These are phyloP conservation scores for Cydia pomonella DNA, from an alignment of 1,140 invertebrate genomes.

Conservation along the genomic window DNA sequence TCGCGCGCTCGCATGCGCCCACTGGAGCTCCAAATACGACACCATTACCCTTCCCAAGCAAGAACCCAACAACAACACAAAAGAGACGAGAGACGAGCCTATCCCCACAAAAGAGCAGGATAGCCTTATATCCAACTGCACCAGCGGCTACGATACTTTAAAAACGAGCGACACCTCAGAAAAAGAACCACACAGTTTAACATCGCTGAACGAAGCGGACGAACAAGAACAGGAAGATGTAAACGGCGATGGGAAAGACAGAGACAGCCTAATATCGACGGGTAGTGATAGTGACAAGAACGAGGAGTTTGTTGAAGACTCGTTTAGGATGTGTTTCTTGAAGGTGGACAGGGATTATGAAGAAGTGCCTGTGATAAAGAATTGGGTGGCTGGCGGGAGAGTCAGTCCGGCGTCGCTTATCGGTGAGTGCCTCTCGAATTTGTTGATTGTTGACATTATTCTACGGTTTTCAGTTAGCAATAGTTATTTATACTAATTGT, in stretches of 20 bases:
- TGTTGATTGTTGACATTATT: conserved; percentile 1
- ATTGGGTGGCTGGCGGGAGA: conserved; percentile 47
- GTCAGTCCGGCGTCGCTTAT: conserved; percentile 66
- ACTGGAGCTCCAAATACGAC: conserved; percentile 90
- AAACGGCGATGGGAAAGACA: conserved; percentile 58
- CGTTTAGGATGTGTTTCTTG: conserved; percentile 65
- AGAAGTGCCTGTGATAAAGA: conserved; percentile 53
- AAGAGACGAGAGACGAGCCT: conserved; percentile 60
- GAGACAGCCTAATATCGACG: conserved; percentile 85
- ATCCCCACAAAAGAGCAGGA: conserved; percentile 58
- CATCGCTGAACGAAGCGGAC: conserved; percentile 51
- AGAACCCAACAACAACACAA: conserved; percentile 70
- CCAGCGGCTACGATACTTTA: conserved; percentile 67
- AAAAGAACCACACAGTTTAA: conserved; percentile 66
- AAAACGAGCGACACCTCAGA: conserved; percentile 74
- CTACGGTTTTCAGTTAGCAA: too few relatives aligned
- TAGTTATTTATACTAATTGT: too few relatives aligned
- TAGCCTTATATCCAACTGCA: conserved; percentile 68
- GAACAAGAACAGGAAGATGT: conserved; percentile 37
- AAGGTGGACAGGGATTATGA: conserved; percentile 53
- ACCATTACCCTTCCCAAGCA: conserved; percentile 73
- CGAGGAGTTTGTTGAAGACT: conserved; percentile 69
- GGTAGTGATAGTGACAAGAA: conserved; percentile 90
- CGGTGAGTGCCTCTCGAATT: conserved; percentile 49
- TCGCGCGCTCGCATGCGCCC: conserved; percentile 86